These are phyloP conservation scores for Carcharodon carcharias DNA, from an alignment of 2,797 vertebrate species.

Conservation along the genomic window DNA sequence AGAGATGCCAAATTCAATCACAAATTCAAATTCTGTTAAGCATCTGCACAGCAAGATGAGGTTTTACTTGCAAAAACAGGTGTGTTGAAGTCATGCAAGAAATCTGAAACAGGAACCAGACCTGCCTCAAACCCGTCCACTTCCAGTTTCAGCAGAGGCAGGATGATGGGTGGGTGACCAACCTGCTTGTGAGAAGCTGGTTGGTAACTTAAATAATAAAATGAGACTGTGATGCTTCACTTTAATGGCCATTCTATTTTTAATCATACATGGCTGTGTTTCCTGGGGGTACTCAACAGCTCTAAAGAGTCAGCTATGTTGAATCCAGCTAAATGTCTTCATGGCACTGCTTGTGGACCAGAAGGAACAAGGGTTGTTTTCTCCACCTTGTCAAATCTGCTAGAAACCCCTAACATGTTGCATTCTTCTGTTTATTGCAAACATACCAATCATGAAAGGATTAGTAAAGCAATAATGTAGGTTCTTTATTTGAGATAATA, in stretches of 20 bases:
- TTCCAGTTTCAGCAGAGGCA: neutral
- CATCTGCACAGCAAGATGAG: neutral
- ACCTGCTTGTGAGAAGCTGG: neutral
- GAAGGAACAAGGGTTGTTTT: too few relatives aligned
- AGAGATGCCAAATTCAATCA: neutral
- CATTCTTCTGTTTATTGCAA: too few relatives aligned
- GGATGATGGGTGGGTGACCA: neutral
- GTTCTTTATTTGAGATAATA: too few relatives aligned
- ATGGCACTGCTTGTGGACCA: too few relatives aligned
- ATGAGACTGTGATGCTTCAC: neutral
- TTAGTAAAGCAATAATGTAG: too few relatives aligned
- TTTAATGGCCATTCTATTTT: neutral
- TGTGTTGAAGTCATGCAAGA: neutral
- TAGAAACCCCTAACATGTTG: too few relatives aligned
- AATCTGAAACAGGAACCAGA: neutral
- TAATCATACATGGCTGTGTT: too few relatives aligned
- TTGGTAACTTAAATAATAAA: neutral
- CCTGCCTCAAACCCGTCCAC: neutral
- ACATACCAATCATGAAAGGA: too few relatives aligned
- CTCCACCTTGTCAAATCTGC: too few relatives aligned
- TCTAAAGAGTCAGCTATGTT: too few relatives aligned
- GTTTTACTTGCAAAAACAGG: neutral
- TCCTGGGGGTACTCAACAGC: too few relatives aligned
- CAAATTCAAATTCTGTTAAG: neutral
- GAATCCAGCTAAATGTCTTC: too few relatives aligned